phyloP scores from a whole-genome alignment of 2,888 invertebrate species.

The Oligia strigilis region DNA sequence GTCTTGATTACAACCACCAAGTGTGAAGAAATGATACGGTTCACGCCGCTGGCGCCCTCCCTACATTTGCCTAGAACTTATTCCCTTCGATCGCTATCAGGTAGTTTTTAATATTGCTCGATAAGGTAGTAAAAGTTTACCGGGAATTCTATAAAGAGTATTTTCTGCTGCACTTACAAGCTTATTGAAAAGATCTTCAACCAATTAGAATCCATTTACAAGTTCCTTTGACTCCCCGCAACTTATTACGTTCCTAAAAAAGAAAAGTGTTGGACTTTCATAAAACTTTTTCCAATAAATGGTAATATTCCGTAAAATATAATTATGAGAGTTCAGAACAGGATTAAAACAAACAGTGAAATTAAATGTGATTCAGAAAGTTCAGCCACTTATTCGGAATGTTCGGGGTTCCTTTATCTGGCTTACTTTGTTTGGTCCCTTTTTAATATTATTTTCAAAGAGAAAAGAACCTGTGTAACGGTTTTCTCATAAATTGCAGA shows the following conservation, averaged over 20 bases:
- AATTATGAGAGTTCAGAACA: slow-evolving; percentile 55
- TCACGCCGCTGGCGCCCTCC: background rate
- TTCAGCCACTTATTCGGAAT: slow-evolving; percentile 69
- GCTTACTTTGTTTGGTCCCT: slow-evolving; percentile 68
- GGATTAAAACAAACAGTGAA: slow-evolving; percentile 70
- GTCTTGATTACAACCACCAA: background rate
- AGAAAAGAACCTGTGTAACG: slow-evolving; percentile 36
- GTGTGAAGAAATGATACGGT: too few species aligned
- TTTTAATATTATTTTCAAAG: slow-evolving; percentile 71
- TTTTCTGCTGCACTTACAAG: slow-evolving; percentile 5
- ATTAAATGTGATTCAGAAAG: slow-evolving; percentile 76
- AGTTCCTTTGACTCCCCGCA: slow-evolving; percentile 24
- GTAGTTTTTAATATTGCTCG: background rate
- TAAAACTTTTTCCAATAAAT: slow-evolving; percentile 34
- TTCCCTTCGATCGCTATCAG: background rate
- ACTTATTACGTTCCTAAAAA: slow-evolving; percentile 4
- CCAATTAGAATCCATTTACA: slow-evolving; percentile 38
- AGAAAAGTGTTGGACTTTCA: slow-evolving; percentile 17
- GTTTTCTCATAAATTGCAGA: slow-evolving; percentile 28
- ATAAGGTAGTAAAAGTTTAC: background rate
- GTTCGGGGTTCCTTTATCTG: slow-evolving; percentile 70
- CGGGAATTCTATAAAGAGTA: background rate
- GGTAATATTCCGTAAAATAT: slow-evolving; percentile 45
- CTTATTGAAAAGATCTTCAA: slow-evolving; percentile 23
- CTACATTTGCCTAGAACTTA: background rate